Conservation (phyloP, 2,113 vertebrate species). For the Chlorodrepanis virens region DNA sequence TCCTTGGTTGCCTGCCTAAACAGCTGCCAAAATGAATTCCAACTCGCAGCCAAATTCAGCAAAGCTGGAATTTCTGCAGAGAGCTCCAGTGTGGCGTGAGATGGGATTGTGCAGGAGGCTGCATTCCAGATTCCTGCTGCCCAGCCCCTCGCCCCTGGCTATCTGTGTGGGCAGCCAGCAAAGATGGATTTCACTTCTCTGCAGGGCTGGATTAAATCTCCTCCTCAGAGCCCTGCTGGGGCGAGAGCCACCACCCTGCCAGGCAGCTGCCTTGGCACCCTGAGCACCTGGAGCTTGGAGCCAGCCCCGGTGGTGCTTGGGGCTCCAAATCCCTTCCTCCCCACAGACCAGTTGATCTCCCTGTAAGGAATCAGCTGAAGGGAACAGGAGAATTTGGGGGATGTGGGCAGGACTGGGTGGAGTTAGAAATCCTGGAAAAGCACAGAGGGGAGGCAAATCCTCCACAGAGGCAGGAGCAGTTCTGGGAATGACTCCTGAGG, state of each 20-base stretch:
- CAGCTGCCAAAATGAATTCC: conserved; percentile 59
- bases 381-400: neutral
- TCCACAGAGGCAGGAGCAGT: neutral
- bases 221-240: neutral
- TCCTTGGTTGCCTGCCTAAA: conserved; percentile 50
- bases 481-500: neutral
- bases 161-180: neutral
- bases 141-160: neutral
- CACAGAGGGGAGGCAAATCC: neutral
- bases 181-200: neutral
- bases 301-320: neutral
- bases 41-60: conserved; percentile 1
- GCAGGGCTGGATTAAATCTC: neutral
- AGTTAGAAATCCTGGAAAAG: neutral
- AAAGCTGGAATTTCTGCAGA: conserved; percentile 29
- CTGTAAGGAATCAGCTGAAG: neutral
- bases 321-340: neutral
- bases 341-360: neutral
- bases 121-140: neutral
- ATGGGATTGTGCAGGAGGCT: neutral
- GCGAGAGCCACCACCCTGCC: neutral
- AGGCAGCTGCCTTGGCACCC: conserved; percentile 11
- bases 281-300: neutral
- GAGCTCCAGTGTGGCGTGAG: conserved; percentile 1
- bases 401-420: neutral